These are phyloP conservation scores for Pediacus dermestoides DNA, from an alignment of 2,888 invertebrate genomes.

Conservation along the genomic window DNA sequence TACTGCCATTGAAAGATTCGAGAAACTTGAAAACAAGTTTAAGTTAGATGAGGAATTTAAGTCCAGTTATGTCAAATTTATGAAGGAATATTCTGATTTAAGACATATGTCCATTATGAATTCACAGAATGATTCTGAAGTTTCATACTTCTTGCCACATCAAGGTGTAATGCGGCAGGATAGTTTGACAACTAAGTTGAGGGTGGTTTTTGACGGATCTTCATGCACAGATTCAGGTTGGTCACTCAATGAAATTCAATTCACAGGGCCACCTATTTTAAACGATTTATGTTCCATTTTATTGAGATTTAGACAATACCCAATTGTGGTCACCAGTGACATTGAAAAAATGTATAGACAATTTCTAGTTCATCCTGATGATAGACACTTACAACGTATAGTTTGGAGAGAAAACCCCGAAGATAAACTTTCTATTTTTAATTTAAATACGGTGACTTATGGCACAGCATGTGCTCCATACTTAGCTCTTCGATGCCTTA, in stretches of 20 bases:
- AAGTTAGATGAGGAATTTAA: slow-evolving; percentile 10
- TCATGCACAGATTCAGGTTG: slow-evolving; percentile 15
- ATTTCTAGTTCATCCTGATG: slow-evolving; percentile 12
- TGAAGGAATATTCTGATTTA: slow-evolving; percentile 19
- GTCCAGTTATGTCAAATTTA: slow-evolving; percentile 17
- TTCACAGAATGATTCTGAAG: background rate
- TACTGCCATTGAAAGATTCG: slow-evolving; percentile 16
- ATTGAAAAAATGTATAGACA: slow-evolving; percentile 27
- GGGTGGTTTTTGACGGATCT: slow-evolving; percentile 26
- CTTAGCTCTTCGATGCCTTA: slow-evolving; percentile 14
- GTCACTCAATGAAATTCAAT: slow-evolving; percentile 21
- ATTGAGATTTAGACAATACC: slow-evolving; percentile 19
- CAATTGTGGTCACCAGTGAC: slow-evolving; percentile 18
- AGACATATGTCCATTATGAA: slow-evolving; percentile 21
- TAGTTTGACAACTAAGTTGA: slow-evolving; percentile 18
- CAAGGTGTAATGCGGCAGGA: slow-evolving; percentile 19
- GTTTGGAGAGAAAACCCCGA: slow-evolving; percentile 12
- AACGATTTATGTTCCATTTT: slow-evolving; percentile 20
- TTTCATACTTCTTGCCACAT: slow-evolving; percentile 24
- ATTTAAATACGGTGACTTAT: slow-evolving; percentile 25
- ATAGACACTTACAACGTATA: slow-evolving; percentile 12
- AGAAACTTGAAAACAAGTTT: slow-evolving; percentile 17
- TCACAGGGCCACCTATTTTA: slow-evolving; percentile 18
- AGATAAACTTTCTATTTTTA: slow-evolving; percentile 16
- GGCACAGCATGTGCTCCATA: slow-evolving; percentile 18